phyloP scores from a whole-genome alignment of 2,113 vertebrate species.

The Otocyon megalotis region DNA sequence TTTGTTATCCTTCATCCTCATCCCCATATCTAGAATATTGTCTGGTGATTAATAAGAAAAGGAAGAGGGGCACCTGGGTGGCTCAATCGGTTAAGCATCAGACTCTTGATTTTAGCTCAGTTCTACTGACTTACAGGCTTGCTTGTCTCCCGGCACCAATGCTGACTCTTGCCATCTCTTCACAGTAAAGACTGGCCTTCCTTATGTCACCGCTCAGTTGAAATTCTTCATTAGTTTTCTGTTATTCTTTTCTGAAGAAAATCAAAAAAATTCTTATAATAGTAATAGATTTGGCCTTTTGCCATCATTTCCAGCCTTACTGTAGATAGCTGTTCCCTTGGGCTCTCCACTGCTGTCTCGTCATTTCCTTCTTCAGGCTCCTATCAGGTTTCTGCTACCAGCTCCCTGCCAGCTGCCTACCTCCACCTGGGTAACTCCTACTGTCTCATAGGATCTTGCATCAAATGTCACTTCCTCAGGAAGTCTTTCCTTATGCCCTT shows the following conservation, averaged over 20 bases:
- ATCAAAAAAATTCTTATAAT: not conserved
- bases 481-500: not conserved
- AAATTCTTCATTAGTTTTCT: not conserved
- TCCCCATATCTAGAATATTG: not conserved
- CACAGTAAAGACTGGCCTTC: not conserved
- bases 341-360: no score
- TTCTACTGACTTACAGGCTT: fast-evolving
- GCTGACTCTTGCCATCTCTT: no score
- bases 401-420: not conserved
- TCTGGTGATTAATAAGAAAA: not conserved
- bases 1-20: not conserved
- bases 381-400: not conserved
- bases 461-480: not conserved
- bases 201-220: not conserved
- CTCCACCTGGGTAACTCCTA: not conserved
- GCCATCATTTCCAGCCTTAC: not conserved
- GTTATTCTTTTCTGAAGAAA: not conserved
- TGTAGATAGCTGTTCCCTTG: not conserved
- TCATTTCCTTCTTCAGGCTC: not conserved
- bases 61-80: not conserved
- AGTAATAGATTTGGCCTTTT: not conserved
- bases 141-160: fast-evolving
- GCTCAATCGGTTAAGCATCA: not conserved
- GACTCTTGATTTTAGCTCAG: not conserved
- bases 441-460: not conserved